Evolutionary conservation across 2,797 vertebrate species (phyloP).

Genomic region (Ambastaia sidthimunki): DNA sequence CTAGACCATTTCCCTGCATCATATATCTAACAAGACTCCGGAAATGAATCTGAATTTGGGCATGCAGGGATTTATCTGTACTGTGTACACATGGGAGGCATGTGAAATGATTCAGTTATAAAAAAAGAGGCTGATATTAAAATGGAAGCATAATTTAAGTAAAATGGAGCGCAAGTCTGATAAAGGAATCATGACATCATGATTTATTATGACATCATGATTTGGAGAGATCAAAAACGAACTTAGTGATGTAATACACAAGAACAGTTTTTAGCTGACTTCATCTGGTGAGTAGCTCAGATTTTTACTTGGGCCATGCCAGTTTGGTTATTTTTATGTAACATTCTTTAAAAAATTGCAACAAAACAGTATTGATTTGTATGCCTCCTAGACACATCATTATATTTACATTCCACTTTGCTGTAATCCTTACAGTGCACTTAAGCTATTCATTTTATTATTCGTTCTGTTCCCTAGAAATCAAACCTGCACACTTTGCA

Average conservation of each 20-base stretch:
- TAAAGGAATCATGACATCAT: constrained; percentile 3
- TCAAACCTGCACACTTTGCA: not conserved
- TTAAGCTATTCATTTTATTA: too few species aligned
- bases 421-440: too few species aligned
- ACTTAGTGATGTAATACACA: not conserved
- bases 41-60: constrained; percentile 43
- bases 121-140: constrained; percentile 20
- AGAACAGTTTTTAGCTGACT: not conserved
- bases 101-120: constrained; percentile 23
- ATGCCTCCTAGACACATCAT: too few species aligned
- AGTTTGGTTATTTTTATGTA: too few species aligned
- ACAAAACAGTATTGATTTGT: too few species aligned
- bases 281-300: not conserved
- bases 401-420: too few species aligned
- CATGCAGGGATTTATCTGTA: constrained; percentile 44
- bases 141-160: not conserved
- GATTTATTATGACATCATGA: not conserved
- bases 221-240: not conserved
- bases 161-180: not conserved
- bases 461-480: not conserved
- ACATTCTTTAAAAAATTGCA: too few species aligned
- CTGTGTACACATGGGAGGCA: constrained; percentile 53
- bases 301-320: too few species aligned
- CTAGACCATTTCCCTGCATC: constrained; percentile 6
- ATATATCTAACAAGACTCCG: constrained; percentile 29